Evolutionary conservation across 2,797 vertebrate genomes (phyloP), one percentile per base, ranked within the genome.

Genomic region (Alectoris magna): DNA sequence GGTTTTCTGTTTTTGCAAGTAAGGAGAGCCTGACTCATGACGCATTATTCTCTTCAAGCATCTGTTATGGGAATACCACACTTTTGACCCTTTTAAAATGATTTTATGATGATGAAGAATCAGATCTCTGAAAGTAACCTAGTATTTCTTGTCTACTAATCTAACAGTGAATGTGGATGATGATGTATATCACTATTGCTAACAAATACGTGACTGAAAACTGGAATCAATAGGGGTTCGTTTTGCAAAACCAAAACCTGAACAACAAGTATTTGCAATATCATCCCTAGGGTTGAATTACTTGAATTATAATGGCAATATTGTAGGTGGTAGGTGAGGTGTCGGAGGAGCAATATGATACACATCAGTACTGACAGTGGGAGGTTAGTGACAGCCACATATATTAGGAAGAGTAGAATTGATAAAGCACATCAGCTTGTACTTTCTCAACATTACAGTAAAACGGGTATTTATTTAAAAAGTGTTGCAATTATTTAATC

Each of bases 211-310:
- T 21, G 31, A 84, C 44, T n/a, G 84, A 22, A 84, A 84, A 84
- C 2, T 26, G 21, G 70, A 90, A 77, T 31, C 17, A 66, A 16
- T 4, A 23, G 27, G 36, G 10, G 14, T 34, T 84, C 3, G 2
- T 29, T 81, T 91, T 93, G 72, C 77, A 85, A 79, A 94, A 74
- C 49, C 67, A 67, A 96, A 94, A 78, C 59, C 81, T 73, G 94
- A 93, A 43, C 41, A 49, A 68, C 66, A 93, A 59, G 62, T 44
- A 68, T 91, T 91, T 93, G 26, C 64, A 84, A 91, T 49, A 77
- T 11, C n/a, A 90, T 26, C 44, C 39, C 41, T 78, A 22, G 9
- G 62, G 86, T 74, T 90, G 44, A 58, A 79, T 87, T 48, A 67
- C 15, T 36, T 43, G 73, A 89, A 82, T 94, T 86, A 64, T 27